A percentile compares a stretch with the other conserved stretches of the same genome.
phyloP scores from a whole-genome alignment of 2,113 vertebrate species.

The Sterrhoptilus dennistouni region DNA sequence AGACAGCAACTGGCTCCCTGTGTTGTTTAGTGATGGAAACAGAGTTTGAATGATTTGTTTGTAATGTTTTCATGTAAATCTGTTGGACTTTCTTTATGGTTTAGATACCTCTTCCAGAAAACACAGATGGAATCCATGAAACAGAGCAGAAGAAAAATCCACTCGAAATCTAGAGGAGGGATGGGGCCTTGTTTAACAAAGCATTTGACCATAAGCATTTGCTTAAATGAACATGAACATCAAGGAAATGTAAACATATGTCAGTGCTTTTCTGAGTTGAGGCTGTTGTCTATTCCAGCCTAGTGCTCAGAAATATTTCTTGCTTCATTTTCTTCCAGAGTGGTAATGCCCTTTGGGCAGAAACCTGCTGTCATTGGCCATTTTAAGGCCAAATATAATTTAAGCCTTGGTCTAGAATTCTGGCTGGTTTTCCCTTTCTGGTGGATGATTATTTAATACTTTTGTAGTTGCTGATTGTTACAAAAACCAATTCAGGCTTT shows the following conservation, averaged over 20 bases:
- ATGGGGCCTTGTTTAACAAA: conserved; percentile 16
- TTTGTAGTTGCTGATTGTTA: neutral
- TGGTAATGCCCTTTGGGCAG: neutral
- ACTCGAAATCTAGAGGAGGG: neutral
- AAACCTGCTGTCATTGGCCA: neutral
- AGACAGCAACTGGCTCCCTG: conserved; percentile 27
- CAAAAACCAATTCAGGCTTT: neutral
- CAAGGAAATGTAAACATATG: conserved; percentile 29
- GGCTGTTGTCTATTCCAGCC: neutral
- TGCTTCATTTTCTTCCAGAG: neutral
- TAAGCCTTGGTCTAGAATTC: neutral
- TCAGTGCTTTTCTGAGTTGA: conserved; percentile 1
- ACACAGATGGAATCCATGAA: conserved; percentile 39
- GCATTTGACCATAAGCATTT: conserved; percentile 21
- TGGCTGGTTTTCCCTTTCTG: conserved; percentile 9
- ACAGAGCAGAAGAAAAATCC: neutral
- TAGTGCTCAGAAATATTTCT: neutral
- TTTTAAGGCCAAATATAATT: neutral
- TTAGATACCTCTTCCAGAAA: conserved; percentile 35
- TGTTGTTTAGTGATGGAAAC: conserved; percentile 6
- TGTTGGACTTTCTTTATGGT: neutral
- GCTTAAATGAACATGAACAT: conserved; percentile 29
- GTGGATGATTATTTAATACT: conserved; percentile 25
- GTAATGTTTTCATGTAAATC: conserved; percentile 8
- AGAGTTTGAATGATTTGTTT: conserved; percentile 10